These are phyloP conservation scores for Petroica traversi DNA, from an alignment of 2,113 vertebrate genomes.

Conservation along the genomic window DNA sequence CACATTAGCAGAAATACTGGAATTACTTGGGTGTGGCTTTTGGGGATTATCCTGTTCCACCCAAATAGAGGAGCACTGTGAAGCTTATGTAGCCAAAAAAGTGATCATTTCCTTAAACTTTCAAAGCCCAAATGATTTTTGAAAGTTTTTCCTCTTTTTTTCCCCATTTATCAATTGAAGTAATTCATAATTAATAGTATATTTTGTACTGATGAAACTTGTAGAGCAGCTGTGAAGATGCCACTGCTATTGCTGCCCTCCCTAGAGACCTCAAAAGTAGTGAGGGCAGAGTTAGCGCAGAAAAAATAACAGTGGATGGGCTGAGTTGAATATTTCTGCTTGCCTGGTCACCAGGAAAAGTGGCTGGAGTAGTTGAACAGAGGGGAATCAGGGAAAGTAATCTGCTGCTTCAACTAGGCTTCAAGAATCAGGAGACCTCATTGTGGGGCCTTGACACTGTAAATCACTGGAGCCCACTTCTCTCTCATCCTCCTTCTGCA, in stretches of 20 bases:
- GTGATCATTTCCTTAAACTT: neutral
- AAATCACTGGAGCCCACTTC: neutral
- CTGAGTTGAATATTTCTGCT: neutral
- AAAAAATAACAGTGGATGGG: neutral
- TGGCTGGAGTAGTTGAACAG: neutral
- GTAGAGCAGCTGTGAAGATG: neutral
- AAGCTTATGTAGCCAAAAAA: neutral
- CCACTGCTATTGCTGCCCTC: neutral
- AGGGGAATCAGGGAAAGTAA: neutral
- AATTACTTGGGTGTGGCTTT: conserved; percentile 51
- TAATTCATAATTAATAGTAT: neutral
- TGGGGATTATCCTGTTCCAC: conserved; percentile 41
- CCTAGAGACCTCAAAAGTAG: neutral
- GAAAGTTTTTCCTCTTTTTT: neutral
- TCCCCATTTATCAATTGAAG: neutral
- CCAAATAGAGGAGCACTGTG: neutral
- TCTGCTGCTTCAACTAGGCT: neutral
- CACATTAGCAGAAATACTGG: conserved; percentile 54
- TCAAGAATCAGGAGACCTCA: neutral
- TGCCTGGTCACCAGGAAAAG: neutral
- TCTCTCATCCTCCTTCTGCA: neutral
- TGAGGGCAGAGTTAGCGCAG: neutral
- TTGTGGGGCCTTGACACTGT: neutral
- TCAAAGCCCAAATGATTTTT: neutral
- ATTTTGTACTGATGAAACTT: neutral